phyloP scores from a whole-genome alignment of 2,888 invertebrate species.

The Pelosia muscerda region DNA sequence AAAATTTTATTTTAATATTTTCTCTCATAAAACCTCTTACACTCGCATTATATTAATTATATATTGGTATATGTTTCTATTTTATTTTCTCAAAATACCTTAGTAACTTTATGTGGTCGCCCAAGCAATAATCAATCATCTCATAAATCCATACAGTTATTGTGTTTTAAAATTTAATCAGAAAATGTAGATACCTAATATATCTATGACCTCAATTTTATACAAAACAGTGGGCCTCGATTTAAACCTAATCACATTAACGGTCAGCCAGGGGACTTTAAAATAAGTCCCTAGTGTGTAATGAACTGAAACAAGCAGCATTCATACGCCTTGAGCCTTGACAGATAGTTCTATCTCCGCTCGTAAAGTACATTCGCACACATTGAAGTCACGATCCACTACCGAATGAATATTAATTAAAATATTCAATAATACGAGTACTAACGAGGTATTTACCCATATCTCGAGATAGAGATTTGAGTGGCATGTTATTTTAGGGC shows the following conservation, averaged over 20 bases:
- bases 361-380: slow-evolving; percentile 16
- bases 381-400: slow-evolving; percentile 35
- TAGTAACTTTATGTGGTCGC: too few relatives aligned
- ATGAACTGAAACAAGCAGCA: not conserved
- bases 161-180: not conserved
- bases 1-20: slow-evolving; percentile 42
- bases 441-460: slow-evolving; percentile 50
- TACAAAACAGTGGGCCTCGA: not conserved
- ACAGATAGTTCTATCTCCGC: slow-evolving; percentile 3
- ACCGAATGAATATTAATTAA: slow-evolving; percentile 50
- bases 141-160: not conserved
- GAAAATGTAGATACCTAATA: not conserved
- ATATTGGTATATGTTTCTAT: too few relatives aligned
- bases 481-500: slow-evolving; percentile 49
- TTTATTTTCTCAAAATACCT: too few relatives aligned
- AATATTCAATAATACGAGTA: slow-evolving; percentile 51
- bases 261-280: not conserved
- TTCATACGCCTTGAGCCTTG: not conserved
- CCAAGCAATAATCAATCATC: too few relatives aligned
- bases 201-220: not conserved
- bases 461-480: slow-evolving; percentile 44
- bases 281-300: not conserved
- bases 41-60: too few relatives aligned
- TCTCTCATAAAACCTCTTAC: slow-evolving; percentile 30
- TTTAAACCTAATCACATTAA: not conserved